Conservation (phyloP, 2,113 vertebrate species). For the Candoia aspera region DNA sequence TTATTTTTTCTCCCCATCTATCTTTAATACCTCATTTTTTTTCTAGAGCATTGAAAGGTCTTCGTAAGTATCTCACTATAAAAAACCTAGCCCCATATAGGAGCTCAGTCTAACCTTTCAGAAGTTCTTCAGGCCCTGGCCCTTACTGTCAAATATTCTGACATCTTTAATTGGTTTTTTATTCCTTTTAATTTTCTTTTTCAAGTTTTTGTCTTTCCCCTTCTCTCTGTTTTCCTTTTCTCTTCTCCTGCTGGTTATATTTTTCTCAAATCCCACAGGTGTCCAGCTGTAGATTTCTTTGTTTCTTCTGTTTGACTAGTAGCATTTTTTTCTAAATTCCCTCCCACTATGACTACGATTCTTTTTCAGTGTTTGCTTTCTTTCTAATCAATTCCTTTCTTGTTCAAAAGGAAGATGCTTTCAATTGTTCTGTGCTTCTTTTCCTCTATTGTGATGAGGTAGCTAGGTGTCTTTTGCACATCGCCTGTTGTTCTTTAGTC, state of each 20-base stretch:
- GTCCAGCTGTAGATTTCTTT: slow-evolving; percentile 66
- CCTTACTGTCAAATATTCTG: slow-evolving; percentile 60
- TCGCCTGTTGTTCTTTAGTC: slow-evolving; percentile 46
- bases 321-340: slow-evolving; percentile 56
- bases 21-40: not conserved
- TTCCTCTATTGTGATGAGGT: slow-evolving; percentile 53
- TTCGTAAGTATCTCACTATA: slow-evolving; percentile 56
- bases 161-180: slow-evolving; percentile 59
- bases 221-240: slow-evolving; percentile 55
- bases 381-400: slow-evolving; percentile 65
- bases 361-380: slow-evolving; percentile 52
- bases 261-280: slow-evolving; percentile 68
- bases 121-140: slow-evolving; percentile 59
- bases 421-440: slow-evolving; percentile 39
- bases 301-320: slow-evolving; percentile 63
- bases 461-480: slow-evolving; percentile 39
- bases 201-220: slow-evolving; percentile 55
- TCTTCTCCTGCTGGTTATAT: slow-evolving; percentile 66
- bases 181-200: slow-evolving; percentile 67
- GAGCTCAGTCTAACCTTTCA: slow-evolving; percentile 54
- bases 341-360: slow-evolving; percentile 41
- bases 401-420: slow-evolving; percentile 60
- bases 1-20: slow-evolving; percentile 41
- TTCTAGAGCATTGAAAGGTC: not conserved
- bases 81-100: slow-evolving; percentile 40